Conservation (phyloP, 1,140 invertebrate species). For the Bombus impatiens region DNA sequence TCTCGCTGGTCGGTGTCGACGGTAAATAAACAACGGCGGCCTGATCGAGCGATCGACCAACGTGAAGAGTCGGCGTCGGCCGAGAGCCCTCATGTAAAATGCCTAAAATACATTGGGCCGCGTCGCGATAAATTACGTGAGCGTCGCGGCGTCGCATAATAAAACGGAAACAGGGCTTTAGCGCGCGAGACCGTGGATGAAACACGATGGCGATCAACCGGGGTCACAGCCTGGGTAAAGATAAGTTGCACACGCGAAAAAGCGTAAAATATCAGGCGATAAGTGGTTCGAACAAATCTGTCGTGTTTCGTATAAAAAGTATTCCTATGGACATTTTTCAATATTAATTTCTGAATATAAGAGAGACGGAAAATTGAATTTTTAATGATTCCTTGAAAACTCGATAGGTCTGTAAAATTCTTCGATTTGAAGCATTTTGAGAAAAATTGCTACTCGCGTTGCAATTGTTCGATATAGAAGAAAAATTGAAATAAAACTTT, state of each 20-base stretch:
- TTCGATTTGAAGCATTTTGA: not conserved
- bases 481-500: no score
- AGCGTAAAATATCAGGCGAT: not conserved
- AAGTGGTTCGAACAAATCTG: not conserved
- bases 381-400: not conserved
- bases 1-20: conserved; percentile 51
- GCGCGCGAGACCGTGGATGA: not conserved
- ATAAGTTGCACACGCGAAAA: not conserved
- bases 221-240: not conserved
- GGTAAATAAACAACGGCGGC: conserved; percentile 62
- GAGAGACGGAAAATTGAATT: not conserved
- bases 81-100: conserved; percentile 40
- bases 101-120: conserved; percentile 36
- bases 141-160: conserved; percentile 24
- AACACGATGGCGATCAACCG: not conserved
- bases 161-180: conserved; percentile 10
- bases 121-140: conserved; percentile 45
- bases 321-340: not conserved
- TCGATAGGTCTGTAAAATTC: not conserved
- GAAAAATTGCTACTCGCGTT: not conserved
- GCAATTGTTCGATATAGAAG: no score
- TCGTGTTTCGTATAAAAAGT: not conserved
- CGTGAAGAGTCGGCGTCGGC: conserved; percentile 38
- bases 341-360: no score
- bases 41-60: conserved; percentile 53